Percentiles rank a stretch among this genome's conserved stretches.
Evolutionary conservation across 2,888 invertebrate species (phyloP).

Genomic region (Thera britannica): DNA sequence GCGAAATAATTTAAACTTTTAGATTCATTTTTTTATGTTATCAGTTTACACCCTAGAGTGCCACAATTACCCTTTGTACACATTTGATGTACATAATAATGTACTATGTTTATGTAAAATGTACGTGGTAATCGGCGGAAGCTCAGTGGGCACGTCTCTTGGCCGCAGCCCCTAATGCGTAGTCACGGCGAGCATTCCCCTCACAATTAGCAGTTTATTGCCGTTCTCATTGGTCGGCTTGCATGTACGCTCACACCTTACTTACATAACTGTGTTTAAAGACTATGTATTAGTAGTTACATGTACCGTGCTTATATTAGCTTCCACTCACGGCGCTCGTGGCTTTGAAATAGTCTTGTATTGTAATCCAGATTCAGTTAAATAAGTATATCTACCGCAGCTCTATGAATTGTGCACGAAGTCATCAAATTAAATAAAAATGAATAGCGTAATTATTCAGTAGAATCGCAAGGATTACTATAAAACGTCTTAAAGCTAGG

Average conservation of each 20-base stretch:
- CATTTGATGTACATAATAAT: neutral
- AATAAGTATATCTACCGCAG: too few relatives aligned
- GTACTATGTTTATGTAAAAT: slow-evolving; percentile 3
- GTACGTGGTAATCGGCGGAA: slow-evolving; percentile 14
- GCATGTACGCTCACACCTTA: slow-evolving; percentile 45
- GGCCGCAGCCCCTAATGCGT: slow-evolving; percentile 75
- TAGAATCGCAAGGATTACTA: too few relatives aligned
- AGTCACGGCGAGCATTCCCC: slow-evolving; percentile 80
- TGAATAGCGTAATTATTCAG: too few relatives aligned
- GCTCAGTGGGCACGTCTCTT: slow-evolving; percentile 44
- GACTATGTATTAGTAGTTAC: slow-evolving; percentile 6
- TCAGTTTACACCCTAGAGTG: neutral
- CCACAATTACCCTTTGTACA: neutral
- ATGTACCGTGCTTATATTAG: neutral
- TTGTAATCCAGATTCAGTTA: too few relatives aligned
- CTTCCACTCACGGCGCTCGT: too few relatives aligned
- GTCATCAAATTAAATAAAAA: too few relatives aligned
- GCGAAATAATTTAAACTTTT: too few relatives aligned
- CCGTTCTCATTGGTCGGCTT: slow-evolving; percentile 63
- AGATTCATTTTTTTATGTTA: neutral
- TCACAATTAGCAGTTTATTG: slow-evolving; percentile 78
- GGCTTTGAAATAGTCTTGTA: too few relatives aligned
- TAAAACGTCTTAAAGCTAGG: too few relatives aligned
- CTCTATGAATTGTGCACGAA: too few relatives aligned
- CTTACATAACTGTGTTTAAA: slow-evolving; percentile 35